These are phyloP conservation scores for pig (Sus scrofa) DNA, from an alignment of 2,113 vertebrate species.

Conservation along the genomic window T2T-Sscrofa CM000814.6:127797001-127797500, in stretches of 20 bases:
- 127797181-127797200: not conserved
- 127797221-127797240: not conserved
- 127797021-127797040: not conserved
- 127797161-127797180: not conserved
- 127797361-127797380: not conserved
- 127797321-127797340: not conserved
- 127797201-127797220: not conserved
- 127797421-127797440: not conserved
- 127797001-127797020: slow-evolving; percentile 13
- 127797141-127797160: not conserved
- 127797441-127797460: not conserved
- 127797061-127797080: not conserved
- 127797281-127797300: not conserved
- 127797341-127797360: not conserved
- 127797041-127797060: not conserved
- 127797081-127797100: not conserved
- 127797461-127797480: not conserved
- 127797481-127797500: not conserved
- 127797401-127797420: not conserved
- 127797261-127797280: not conserved
- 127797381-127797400: not conserved
- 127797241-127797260: not conserved
- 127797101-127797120: not conserved
- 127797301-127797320: not conserved
- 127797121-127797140: not conserved